Conservation (phyloP, 1,140 invertebrate species). For the Hypothenemus hampei region DNA sequence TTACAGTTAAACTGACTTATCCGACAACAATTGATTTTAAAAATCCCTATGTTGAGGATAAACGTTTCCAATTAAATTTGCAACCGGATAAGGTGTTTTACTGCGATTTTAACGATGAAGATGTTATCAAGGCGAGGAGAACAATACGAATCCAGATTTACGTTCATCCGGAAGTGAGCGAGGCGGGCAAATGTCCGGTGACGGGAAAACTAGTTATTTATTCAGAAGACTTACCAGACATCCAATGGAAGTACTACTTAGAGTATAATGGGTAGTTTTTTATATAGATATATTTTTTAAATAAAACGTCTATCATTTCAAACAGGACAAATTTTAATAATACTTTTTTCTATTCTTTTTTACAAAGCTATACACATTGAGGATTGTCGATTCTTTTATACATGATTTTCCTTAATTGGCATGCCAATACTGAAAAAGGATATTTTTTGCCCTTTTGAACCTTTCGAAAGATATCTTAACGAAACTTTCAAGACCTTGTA, state of each 20-base stretch:
- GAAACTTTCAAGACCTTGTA: too few species aligned
- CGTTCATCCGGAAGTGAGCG: slow-evolving; percentile 1
- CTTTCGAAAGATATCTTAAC: too few species aligned
- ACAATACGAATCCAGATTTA: slow-evolving; percentile 20
- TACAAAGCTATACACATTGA: not conserved
- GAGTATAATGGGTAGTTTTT: slow-evolving; percentile 1
- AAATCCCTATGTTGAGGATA: slow-evolving; percentile 32
- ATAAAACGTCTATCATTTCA: not conserved
- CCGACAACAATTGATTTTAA: slow-evolving; percentile 26
- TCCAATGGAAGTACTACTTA: slow-evolving; percentile 32
- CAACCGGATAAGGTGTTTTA: slow-evolving; percentile 29
- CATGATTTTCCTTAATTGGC: not conserved
- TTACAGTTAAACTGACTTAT: slow-evolving; percentile 13
- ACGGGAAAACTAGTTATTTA: slow-evolving; percentile 30
- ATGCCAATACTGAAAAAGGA: not conserved
- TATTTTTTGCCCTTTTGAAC: not conserved
- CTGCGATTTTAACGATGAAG: slow-evolving; percentile 15
- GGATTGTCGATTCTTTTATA: not conserved
- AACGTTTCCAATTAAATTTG: slow-evolving; percentile 22
- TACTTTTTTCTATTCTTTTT: not conserved
- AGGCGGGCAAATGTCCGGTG: slow-evolving; percentile 13
- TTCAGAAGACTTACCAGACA: slow-evolving; percentile 6
- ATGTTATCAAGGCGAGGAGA: slow-evolving; percentile 21
- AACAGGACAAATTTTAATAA: not conserved
- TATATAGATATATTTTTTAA: not conserved